Evolutionary conservation across 2,888 invertebrate species (phyloP).

Genomic region (Synanthedon andrenaeformis): DNA sequence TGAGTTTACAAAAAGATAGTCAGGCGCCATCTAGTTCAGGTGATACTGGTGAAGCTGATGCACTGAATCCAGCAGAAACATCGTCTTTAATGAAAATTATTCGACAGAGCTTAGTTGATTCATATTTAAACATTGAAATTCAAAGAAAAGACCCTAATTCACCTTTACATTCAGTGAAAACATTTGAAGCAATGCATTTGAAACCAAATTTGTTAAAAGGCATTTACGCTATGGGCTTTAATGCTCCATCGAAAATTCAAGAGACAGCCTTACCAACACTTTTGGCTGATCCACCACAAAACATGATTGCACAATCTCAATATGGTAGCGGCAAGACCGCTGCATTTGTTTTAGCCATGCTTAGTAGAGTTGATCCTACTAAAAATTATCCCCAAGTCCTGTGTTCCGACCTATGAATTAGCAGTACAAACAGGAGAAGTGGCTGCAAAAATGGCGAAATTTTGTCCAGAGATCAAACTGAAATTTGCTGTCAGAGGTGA

Average conservation of each 20-base stretch:
- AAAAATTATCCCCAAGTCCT: slow-evolving; percentile 91
- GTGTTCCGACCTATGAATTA: slow-evolving; percentile 96
- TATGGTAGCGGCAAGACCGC: slow-evolving; percentile 99
- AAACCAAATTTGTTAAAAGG: slow-evolving; percentile 93
- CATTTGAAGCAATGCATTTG: slow-evolving; percentile 87
- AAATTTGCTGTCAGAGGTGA: slow-evolving; percentile 95
- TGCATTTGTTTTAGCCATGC: slow-evolving; percentile 96
- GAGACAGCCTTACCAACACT: slow-evolving; percentile 96
- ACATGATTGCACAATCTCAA: slow-evolving; percentile 99
- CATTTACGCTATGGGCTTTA: slow-evolving; percentile 96
- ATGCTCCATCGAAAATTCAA: slow-evolving; percentile 98
- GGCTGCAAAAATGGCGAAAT: slow-evolving; percentile 95
- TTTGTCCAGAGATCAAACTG: slow-evolving; percentile 89
- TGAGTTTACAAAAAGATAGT: slow-evolving; percentile 32
- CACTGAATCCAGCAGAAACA: slow-evolving; percentile 77
- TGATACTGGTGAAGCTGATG: slow-evolving; percentile 45
- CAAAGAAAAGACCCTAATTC: slow-evolving; percentile 93
- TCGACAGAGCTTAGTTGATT: slow-evolving; percentile 87
- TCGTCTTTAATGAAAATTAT: slow-evolving; percentile 92
- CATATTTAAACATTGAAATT: slow-evolving; percentile 88
- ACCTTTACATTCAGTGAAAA: slow-evolving; percentile 92
- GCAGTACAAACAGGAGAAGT: slow-evolving; percentile 98
- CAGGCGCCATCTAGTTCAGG: slow-evolving; percentile 12
- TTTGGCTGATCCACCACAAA: slow-evolving; percentile 94
- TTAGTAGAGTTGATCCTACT: slow-evolving; percentile 87